Conservation (phyloP, 2,888 invertebrate species). For the Drosophila setosimentum region DNA sequence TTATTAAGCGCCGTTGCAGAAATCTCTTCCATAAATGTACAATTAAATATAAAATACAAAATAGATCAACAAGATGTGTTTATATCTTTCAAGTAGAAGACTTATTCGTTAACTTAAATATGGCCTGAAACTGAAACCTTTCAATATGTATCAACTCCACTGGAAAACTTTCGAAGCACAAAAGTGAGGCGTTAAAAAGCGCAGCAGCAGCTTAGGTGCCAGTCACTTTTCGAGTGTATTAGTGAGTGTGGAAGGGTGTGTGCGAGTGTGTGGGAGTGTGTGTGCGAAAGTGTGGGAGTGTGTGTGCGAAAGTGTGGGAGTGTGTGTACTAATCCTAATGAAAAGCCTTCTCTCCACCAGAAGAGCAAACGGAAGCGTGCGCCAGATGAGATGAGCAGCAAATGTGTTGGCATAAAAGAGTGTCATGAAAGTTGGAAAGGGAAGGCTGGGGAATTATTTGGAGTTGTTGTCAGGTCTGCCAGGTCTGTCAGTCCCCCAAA, state of each 20-base stretch:
- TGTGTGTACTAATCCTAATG: slow-evolving; percentile 67
- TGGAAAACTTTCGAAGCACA: neutral
- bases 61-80: neutral
- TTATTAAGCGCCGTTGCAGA: neutral
- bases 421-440: neutral
- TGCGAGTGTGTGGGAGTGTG: neutral
- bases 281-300: slow-evolving; percentile 1
- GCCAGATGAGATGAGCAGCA: slow-evolving; percentile 56
- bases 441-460: neutral
- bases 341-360: slow-evolving; percentile 49
- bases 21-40: neutral
- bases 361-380: slow-evolving; percentile 49
- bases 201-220: slow-evolving; percentile 59
- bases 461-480: slow-evolving; percentile 9
- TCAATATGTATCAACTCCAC: neutral
- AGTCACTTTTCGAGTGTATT: slow-evolving; percentile 51
- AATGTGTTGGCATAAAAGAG: slow-evolving; percentile 27
- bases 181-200: slow-evolving; percentile 39
- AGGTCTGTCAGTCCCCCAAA: neutral
- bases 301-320: slow-evolving; percentile 7
- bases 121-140: neutral
- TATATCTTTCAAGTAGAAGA: neutral
- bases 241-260: slow-evolving; percentile 13
- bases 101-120: neutral
- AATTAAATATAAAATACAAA: too few relatives aligned